Evolutionary conservation across 1,140 invertebrate species (phyloP).

Genomic region (Drosophila malerkotliana): DNA sequence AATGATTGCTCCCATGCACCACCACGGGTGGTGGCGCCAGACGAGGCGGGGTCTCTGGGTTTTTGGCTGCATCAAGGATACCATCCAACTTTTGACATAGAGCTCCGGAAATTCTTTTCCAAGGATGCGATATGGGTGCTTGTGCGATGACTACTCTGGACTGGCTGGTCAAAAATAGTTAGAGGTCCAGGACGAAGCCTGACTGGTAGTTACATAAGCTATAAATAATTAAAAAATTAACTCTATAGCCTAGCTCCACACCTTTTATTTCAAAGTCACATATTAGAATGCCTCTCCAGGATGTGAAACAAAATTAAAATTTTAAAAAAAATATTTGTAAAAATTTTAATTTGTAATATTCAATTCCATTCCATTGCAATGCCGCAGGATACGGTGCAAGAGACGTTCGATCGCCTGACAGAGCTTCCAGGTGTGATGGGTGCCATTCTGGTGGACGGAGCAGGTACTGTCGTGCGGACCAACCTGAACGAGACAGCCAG

Average conservation of each 20-base stretch:
- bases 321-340: background rate
- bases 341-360: background rate
- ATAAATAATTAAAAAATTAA: conserved; percentile 11
- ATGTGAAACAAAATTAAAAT: background rate
- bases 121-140: conserved; percentile 18
- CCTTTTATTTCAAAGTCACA: background rate
- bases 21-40: conserved; percentile 40
- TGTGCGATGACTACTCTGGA: conserved; percentile 12
- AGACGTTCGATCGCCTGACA: conserved; percentile 25
- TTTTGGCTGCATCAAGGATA: conserved; percentile 59
- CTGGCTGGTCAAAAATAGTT: conserved; percentile 14
- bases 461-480: conserved; percentile 15
- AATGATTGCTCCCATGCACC: conserved; percentile 45
- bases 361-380: background rate
- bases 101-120: conserved; percentile 57
- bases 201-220: background rate
- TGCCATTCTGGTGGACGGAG: conserved; percentile 32
- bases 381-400: background rate
- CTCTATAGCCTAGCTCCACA: background rate
- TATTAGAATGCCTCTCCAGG: background rate
- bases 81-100: conserved; percentile 64
- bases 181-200: background rate
- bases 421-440: conserved; percentile 31
- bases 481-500: conserved; percentile 1
- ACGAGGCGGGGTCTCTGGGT: conserved; percentile 9